Evolutionary conservation across 2,113 vertebrate species (phyloP).

Genomic region (Cnemophilus loriae): DNA sequence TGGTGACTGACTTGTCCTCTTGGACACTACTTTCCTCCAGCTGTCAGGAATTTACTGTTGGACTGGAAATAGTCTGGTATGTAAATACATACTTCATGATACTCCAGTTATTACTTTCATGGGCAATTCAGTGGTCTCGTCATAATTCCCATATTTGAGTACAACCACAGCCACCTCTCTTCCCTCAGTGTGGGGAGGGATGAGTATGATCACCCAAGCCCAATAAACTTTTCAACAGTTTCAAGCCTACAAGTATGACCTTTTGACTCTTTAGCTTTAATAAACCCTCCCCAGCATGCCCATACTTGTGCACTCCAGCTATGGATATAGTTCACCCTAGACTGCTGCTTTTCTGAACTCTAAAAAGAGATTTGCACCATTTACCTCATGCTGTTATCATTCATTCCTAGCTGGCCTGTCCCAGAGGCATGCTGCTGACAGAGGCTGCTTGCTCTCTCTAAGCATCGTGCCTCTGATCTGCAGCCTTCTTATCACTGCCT

Average conservation of each 20-base stretch:
- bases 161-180: neutral
- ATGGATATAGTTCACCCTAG: neutral
- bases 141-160: neutral
- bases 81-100: conserved; percentile 44
- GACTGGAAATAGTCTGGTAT: conserved; percentile 41
- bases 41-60: conserved; percentile 36
- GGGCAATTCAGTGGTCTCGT: neutral
- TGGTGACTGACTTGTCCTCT: conserved; percentile 37
- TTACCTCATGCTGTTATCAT: neutral
- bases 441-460: neutral
- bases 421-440: neutral
- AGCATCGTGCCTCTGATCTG: neutral
- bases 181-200: neutral
- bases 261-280: neutral
- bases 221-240: neutral
- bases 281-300: neutral
- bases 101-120: neutral
- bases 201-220: neutral
- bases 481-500: neutral
- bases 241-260: neutral
- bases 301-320: neutral
- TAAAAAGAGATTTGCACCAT: neutral
- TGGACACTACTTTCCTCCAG: conserved; percentile 36
- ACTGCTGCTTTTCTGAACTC: neutral
- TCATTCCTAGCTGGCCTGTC: neutral